These are phyloP conservation scores for Bettongia penicillata DNA, from an alignment of 2,113 vertebrate species.

Conservation along the genomic window DNA sequence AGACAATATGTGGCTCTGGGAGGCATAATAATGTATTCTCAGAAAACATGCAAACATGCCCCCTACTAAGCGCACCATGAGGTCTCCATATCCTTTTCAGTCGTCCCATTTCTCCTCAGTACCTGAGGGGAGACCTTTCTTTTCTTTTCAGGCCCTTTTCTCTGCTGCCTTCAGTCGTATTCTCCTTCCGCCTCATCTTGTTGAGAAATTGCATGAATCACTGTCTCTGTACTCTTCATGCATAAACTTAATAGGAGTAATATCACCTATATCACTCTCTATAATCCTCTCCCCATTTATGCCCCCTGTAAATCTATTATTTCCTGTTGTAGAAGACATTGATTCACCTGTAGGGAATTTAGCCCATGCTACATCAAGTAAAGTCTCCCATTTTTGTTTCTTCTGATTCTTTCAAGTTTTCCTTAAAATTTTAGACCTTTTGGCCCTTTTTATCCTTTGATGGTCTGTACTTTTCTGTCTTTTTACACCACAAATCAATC, in stretches of 20 bases:
- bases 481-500: no score
- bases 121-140: background rate
- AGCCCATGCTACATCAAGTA: no score
- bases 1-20: background rate
- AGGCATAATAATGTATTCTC: background rate
- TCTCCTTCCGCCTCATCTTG: background rate
- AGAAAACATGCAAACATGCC: background rate
- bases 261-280: background rate
- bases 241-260: background rate
- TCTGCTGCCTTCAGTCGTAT: background rate
- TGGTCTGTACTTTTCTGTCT: no score
- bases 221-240: background rate
- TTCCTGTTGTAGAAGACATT: background rate
- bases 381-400: no score
- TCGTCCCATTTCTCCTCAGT: background rate
- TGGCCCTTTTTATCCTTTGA: no score
- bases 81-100: background rate
- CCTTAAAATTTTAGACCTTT: no score
- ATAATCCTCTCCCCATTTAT: background rate
- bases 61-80: background rate
- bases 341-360: background rate
- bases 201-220: background rate
- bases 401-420: no score
- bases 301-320: background rate
- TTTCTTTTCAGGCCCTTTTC: background rate